Conservation (phyloP, 2,113 vertebrate species). For the Chaetodon auriga region DNA sequence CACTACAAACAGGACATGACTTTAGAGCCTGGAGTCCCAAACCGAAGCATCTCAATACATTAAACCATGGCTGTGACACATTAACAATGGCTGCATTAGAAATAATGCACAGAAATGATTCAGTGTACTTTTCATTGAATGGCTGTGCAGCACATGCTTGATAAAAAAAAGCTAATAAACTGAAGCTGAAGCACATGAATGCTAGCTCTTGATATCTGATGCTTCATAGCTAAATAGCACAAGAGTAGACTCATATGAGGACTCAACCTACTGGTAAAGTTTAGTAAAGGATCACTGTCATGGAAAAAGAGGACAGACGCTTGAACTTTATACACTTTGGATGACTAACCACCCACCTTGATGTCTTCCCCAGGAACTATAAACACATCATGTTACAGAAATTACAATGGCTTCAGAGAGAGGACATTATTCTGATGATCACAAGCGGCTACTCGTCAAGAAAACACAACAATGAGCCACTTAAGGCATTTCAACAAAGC, state of each 20-base stretch:
- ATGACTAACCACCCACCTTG: neutral
- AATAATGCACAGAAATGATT: neutral
- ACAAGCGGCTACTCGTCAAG: neutral
- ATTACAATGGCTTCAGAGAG: neutral
- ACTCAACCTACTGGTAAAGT: no score
- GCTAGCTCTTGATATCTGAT: neutral
- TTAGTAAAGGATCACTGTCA: no score
- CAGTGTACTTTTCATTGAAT: neutral
- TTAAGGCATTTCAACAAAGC: neutral
- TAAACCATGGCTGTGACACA: constrained; percentile 11
- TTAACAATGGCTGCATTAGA: neutral
- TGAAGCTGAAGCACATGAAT: neutral
- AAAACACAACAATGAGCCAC: neutral
- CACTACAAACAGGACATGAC: constrained; percentile 12
- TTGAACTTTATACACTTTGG: neutral
- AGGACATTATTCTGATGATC: neutral
- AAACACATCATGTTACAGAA: neutral
- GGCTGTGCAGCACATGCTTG: no score
- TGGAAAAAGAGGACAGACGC: no score
- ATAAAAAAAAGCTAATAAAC: no score
- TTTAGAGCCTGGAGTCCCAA: neutral
- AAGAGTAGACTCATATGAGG: no score
- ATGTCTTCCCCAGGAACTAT: neutral
- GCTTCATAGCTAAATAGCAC: no score
- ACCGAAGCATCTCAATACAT: neutral